Evolutionary conservation across 2,113 vertebrate genomes (phyloP), one percentile per base, ranked within the genome.

Genomic region (Crypturellus undulatus): DNA sequence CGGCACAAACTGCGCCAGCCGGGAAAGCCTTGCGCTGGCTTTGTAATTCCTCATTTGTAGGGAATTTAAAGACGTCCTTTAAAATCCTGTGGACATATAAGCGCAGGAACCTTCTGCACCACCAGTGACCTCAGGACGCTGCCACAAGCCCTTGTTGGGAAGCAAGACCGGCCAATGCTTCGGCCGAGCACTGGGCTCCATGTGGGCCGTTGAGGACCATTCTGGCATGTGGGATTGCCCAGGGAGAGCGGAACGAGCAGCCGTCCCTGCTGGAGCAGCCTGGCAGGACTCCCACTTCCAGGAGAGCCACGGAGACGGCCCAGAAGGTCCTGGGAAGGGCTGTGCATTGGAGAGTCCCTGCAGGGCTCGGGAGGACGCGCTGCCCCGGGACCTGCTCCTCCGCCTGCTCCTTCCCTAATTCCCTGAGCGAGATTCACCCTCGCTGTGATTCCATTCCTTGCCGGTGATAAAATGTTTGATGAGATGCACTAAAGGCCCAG

Each of bases 391-490:
- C 51, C 51, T 52, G 51, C 14, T 52, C 24, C 47, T 36, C 14
- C 19, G 47, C 47, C 25, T 51, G 26, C 36, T 84, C n/a, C 62
- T 76, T 83, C 62, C 68, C 13, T 73, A 9, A 40, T 63, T 65
- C 81, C 69, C 51, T 5, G 68, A 43, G 79, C 21, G 76, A 94
- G 71, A 18, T 60, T 87, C 51, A 16, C 28, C 34, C 79, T 84
- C 75, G 25, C 79, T 79, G 93, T n/a, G 69, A 93, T 96, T 89
- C 81, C 47, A 82, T 89, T 96, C 69, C 75, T 87, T 62, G 73
- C 78, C 70, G 65, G 79, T 4, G 56, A 95, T 90, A 95, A 96
- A 94, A 63, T 2, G 7, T 85, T 91, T 78, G 84, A 89, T 0
- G 58, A 95, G 89, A 81, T 47, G 79, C 79, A 36, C 84, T 81